phyloP scores from a whole-genome alignment of 2,888 invertebrate genomes.

The Achlya flavicornis region DNA sequence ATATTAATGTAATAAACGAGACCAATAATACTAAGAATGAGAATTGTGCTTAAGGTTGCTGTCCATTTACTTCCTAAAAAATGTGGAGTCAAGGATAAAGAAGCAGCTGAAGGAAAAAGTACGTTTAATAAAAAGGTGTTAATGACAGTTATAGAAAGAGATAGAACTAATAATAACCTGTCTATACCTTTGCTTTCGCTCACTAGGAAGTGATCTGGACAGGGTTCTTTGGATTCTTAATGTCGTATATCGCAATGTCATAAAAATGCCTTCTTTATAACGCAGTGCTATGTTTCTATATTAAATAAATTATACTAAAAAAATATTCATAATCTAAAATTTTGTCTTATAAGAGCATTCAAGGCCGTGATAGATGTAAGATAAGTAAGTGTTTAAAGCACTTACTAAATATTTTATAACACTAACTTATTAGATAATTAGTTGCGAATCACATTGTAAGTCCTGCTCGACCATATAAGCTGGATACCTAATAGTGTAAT shows the following conservation, averaged over 20 bases:
- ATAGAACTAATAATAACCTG: constrained; percentile 4
- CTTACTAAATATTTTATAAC: constrained; percentile 59
- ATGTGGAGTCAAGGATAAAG: neutral
- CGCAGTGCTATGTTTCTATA: constrained; percentile 34
- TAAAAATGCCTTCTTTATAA: constrained; percentile 29
- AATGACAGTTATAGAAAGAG: neutral
- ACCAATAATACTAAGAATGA: constrained; percentile 60
- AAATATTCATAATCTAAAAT: constrained; percentile 5
- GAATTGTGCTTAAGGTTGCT: neutral
- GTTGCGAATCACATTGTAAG: constrained; percentile 50
- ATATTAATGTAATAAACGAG: constrained; percentile 38
- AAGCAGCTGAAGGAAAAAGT: neutral
- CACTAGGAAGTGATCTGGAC: neutral
- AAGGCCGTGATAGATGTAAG: constrained; percentile 77
- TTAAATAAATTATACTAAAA: constrained; percentile 11
- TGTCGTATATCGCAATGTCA: constrained; percentile 13
- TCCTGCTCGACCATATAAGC: constrained; percentile 15
- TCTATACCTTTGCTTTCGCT: constrained; percentile 7
- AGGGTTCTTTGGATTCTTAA: constrained; percentile 13
- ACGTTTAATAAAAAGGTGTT: neutral
- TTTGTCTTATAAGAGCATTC: constrained; percentile 58
- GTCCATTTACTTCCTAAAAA: neutral
- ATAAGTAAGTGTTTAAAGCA: constrained; percentile 64
- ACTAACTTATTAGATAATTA: constrained; percentile 50
- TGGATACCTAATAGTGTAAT: constrained; percentile 14